These are phyloP conservation scores for Bombylius major DNA, from an alignment of 2,888 invertebrate species.

Conservation along the genomic window DNA sequence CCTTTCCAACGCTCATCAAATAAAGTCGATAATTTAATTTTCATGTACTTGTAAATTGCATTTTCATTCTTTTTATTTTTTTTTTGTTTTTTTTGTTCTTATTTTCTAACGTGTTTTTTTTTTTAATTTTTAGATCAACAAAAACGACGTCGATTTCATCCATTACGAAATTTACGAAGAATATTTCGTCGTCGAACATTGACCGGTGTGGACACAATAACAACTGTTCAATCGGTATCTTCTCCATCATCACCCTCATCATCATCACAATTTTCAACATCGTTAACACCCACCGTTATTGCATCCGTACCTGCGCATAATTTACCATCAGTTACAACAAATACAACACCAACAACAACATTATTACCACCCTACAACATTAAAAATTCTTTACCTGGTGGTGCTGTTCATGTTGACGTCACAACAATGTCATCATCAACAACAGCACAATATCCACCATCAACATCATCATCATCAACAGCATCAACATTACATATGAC, in stretches of 20 bases:
- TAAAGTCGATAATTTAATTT: too few species aligned
- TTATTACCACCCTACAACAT: conserved; percentile 15
- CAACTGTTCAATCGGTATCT: conserved; percentile 17
- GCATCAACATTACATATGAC: too few species aligned
- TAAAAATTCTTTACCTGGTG: conserved; percentile 13
- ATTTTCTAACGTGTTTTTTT: conserved; percentile 5
- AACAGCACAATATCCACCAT: not conserved
- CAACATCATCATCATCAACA: not conserved
- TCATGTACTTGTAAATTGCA: too few species aligned
- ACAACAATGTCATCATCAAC: conserved; percentile 8
- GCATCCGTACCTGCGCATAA: conserved; percentile 14
- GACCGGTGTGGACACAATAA: conserved; percentile 22
- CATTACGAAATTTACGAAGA: conserved; percentile 34
- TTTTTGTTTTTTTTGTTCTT: not conserved
- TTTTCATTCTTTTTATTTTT: not conserved
- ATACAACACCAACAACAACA: conserved; percentile 4
- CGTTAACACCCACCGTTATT: conserved; percentile 13
- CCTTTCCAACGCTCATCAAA: too few species aligned
- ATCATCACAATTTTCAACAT: conserved; percentile 15
- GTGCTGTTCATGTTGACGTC: conserved; percentile 13
- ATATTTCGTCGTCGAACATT: conserved; percentile 36
- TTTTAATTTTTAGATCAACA: conserved; percentile 26
- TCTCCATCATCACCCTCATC: conserved; percentile 26
- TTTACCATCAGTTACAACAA: conserved; percentile 8
- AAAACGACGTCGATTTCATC: conserved; percentile 35